Conservation (phyloP, 2,797 vertebrate genomes). For the Thripadectes ignobilis region DNA sequence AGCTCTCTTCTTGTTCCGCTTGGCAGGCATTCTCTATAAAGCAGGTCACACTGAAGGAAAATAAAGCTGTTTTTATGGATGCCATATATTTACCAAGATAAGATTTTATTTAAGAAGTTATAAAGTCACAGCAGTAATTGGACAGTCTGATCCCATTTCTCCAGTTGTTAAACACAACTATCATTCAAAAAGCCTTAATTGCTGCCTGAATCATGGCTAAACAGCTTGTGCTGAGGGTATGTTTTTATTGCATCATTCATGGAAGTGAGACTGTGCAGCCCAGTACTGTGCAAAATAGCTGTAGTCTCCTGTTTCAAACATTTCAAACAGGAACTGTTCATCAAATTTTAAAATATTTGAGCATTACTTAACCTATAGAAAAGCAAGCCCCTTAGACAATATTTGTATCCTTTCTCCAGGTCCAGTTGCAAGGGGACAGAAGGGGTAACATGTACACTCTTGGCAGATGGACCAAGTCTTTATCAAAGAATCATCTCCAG, state of each 20-base stretch:
- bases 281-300: background rate
- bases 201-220: background rate
- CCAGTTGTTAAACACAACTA: background rate
- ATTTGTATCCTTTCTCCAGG: background rate
- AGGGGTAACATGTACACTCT: accelerated
- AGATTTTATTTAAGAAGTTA: slow-evolving; percentile 13
- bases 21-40: background rate
- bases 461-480: background rate
- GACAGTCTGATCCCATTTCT: slow-evolving; percentile 17
- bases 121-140: slow-evolving; percentile 1
- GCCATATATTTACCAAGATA: background rate
- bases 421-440: background rate
- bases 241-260: background rate
- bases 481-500: background rate
- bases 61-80: background rate
- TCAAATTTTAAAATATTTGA: background rate
- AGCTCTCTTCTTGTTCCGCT: background rate
- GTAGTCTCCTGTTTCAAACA: background rate
- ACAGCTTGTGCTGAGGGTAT: background rate
- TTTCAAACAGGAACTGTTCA: background rate
- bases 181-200: background rate
- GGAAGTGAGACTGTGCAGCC: background rate
- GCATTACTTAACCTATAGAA: background rate
- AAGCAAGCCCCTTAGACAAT: background rate
- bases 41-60: background rate